phyloP scores from a whole-genome alignment of 2,797 vertebrate species.

The Sebastes dallii region DNA sequence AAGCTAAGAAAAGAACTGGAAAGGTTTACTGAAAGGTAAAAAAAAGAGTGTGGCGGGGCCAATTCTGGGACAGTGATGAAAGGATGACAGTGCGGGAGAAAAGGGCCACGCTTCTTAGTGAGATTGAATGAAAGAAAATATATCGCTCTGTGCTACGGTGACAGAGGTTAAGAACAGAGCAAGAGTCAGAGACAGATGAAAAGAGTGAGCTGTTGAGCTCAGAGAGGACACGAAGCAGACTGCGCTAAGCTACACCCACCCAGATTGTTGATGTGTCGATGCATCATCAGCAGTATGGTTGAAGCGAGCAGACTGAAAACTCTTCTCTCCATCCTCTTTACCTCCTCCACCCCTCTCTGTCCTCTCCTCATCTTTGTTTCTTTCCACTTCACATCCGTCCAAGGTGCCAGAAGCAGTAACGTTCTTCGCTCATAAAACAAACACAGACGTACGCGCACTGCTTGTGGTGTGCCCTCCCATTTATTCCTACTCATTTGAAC shows the following conservation, averaged over 20 bases:
- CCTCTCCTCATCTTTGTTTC: constrained; percentile 16
- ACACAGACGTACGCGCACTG: neutral
- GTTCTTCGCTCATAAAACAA: constrained; percentile 26
- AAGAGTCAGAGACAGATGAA: constrained; percentile 22
- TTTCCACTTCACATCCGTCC: constrained; percentile 6
- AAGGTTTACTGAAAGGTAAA: constrained; percentile 28
- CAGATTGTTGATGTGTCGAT: constrained; percentile 34
- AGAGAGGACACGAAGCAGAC: constrained; percentile 31
- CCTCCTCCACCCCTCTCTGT: neutral
- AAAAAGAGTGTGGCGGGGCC: constrained; percentile 2
- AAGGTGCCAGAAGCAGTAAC: constrained; percentile 18
- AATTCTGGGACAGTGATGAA: constrained; percentile 31
- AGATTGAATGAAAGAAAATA: constrained; percentile 25
- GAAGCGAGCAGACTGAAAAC: constrained; percentile 2
- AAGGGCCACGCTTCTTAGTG: constrained; percentile 3
- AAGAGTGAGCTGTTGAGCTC: constrained; percentile 30
- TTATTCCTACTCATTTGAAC: constrained; percentile 36
- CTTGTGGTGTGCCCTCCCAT: neutral
- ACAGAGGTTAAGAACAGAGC: constrained; percentile 35
- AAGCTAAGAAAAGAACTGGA: constrained; percentile 22
- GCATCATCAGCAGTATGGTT: constrained; percentile 24
- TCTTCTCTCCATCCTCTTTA: neutral
- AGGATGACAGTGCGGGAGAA: constrained; percentile 28
- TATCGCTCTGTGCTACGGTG: neutral
- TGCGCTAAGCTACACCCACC: constrained; percentile 34